Conservation (phyloP, 2,113 vertebrate species). For the Oryzias melastigma region DNA sequence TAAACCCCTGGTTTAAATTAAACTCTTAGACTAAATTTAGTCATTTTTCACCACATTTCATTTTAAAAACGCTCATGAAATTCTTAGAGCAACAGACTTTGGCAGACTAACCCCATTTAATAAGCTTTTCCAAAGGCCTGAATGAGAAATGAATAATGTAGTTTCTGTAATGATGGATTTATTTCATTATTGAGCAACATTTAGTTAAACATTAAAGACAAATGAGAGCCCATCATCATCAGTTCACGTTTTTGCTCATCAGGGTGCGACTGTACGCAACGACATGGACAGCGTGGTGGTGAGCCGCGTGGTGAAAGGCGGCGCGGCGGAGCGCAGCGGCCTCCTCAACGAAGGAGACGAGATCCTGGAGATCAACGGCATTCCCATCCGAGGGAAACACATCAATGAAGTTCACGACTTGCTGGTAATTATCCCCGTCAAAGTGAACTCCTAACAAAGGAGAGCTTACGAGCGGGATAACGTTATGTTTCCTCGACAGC, state of each 20-base stretch:
- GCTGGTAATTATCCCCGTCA: slow-evolving; percentile 78
- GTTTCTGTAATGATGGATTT: too few species aligned
- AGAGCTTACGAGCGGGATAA: background rate
- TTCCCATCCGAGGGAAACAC: slow-evolving; percentile 91
- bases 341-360: slow-evolving; percentile 93
- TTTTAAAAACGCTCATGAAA: too few species aligned
- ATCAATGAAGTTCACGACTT: slow-evolving; percentile 95
- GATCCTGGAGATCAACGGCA: slow-evolving; percentile 92
- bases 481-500: slow-evolving; percentile 73
- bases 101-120: too few species aligned
- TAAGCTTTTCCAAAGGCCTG: too few species aligned
- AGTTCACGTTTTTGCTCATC: slow-evolving; percentile 7
- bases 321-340: slow-evolving; percentile 90
- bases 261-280: slow-evolving; percentile 95
- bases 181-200: too few species aligned
- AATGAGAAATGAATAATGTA: too few species aligned
- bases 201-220: too few species aligned
- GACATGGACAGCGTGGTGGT: slow-evolving; percentile 95
- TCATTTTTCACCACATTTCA: too few species aligned
- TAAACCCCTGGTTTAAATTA: too few species aligned
- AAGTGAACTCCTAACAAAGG: background rate
- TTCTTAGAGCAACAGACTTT: too few species aligned
- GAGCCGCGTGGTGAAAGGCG: slow-evolving; percentile 94
- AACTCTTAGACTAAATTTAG: too few species aligned
- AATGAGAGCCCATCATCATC: too few species aligned